Evolutionary conservation across 2,113 vertebrate genomes (phyloP).

Genomic region (Nannospalax galili): DNA sequence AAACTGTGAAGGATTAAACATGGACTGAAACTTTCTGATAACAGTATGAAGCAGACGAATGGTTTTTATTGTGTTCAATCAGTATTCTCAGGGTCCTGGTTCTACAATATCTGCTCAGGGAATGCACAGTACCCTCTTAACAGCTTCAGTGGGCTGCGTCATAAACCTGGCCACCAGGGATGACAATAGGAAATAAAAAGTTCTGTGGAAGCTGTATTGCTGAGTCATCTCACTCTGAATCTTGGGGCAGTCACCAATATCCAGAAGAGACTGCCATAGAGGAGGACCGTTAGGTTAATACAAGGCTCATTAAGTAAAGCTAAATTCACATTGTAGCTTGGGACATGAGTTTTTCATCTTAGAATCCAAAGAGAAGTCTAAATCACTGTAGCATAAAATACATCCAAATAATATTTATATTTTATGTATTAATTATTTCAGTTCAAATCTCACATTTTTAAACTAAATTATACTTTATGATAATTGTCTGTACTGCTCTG

Average conservation of each 20-base stretch:
- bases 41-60: neutral
- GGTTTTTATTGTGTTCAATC: constrained; percentile 55
- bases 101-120: neutral
- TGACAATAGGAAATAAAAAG: constrained; percentile 30
- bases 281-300: neutral
- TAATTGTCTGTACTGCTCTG: neutral
- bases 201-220: neutral
- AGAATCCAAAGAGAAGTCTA: neutral
- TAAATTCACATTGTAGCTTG: neutral
- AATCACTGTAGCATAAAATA: neutral
- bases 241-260: neutral
- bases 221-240: neutral
- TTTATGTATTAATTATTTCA: neutral
- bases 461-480: neutral
- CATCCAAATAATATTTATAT: neutral
- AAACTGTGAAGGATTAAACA: constrained; percentile 5
- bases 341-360: neutral
- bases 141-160: constrained; percentile 41
- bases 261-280: neutral
- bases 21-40: neutral
- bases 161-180: constrained; percentile 52
- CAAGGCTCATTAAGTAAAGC: neutral
- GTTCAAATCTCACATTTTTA: neutral
- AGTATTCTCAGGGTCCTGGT: neutral
- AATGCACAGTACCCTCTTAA: neutral